These are phyloP conservation scores for honey bee (Apis mellifera) DNA, from an alignment of 1,140 invertebrate genomes.

Conservation along the genomic window DNA sequence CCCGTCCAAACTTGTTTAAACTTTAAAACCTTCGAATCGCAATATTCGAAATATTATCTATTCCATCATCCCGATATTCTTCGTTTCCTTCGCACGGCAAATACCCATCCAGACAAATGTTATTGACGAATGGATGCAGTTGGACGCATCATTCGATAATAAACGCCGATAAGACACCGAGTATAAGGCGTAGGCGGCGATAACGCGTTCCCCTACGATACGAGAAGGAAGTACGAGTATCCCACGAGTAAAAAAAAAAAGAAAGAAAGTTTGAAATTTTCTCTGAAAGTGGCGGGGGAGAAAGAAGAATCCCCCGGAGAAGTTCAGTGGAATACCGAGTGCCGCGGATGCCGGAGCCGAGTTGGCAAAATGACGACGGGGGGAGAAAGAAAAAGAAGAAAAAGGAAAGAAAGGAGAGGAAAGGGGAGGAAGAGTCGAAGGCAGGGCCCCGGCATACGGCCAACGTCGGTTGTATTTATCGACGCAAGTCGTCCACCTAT, in stretches of 20 bases:
- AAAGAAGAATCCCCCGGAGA: conserved; percentile 32
- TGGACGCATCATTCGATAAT: conserved; percentile 1
- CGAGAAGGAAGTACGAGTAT: conserved; percentile 33
- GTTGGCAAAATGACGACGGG: conserved; percentile 50
- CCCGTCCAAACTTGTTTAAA: not conserved
- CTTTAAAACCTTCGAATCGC: too few relatives aligned
- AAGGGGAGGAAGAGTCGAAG: conserved; percentile 59
- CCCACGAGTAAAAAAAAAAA: conserved; percentile 24
- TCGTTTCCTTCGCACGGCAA: not conserved
- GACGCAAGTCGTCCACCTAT: conserved; percentile 54
- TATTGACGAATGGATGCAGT: conserved; percentile 24
- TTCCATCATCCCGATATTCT: too few relatives aligned
- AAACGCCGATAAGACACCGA: conserved; percentile 23
- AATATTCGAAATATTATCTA: too few relatives aligned
- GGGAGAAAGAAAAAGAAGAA: conserved; percentile 15
- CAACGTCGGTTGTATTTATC: conserved; percentile 75
- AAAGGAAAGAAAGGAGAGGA: conserved; percentile 21
- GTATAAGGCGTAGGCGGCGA: not conserved
- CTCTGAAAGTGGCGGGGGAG: conserved; percentile 11
- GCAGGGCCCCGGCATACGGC: conserved; percentile 58
- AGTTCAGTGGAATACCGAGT: conserved; percentile 35
- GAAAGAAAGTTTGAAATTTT: conserved; percentile 68
- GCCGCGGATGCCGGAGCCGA: conserved; percentile 60
- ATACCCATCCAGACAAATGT: not conserved
- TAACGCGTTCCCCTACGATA: conserved; percentile 31